phyloP scores from a whole-genome alignment of 2,797 vertebrate genomes.

The Dryobates pubescens region DNA sequence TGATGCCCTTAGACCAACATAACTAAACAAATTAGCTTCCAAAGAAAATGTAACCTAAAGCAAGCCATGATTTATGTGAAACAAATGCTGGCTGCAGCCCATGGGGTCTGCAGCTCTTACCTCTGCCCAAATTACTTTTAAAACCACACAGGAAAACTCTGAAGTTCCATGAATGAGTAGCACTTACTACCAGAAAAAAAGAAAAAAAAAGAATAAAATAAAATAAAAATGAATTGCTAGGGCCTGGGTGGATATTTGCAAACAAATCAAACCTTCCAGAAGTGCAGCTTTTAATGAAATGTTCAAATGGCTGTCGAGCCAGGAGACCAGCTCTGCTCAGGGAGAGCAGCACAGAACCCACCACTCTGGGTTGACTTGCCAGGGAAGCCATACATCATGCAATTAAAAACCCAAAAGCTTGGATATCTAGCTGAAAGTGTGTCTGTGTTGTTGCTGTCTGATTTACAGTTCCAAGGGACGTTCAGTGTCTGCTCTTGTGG shows the following conservation, averaged over 20 bases:
- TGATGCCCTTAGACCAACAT: conserved; percentile 50
- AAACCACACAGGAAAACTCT: conserved; percentile 58
- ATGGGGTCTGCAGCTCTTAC: conserved; percentile 34
- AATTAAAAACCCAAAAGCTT: background rate
- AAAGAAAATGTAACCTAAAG: conserved; percentile 49
- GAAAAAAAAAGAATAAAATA: too few relatives aligned
- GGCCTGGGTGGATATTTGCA: background rate
- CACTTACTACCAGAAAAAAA: conserved; percentile 21
- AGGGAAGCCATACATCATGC: too few relatives aligned
- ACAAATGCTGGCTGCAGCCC: conserved; percentile 53
- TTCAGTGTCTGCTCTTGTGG: too few relatives aligned
- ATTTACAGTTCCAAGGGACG: too few relatives aligned
- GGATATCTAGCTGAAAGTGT: background rate
- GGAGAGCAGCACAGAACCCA: background rate
- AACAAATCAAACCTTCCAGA: background rate
- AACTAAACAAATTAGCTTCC: conserved; percentile 63
- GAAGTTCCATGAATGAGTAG: conserved; percentile 28
- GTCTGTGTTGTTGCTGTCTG: background rate
- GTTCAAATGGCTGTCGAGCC: background rate
- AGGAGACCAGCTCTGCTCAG: background rate
- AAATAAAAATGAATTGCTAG: background rate
- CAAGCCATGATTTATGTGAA: conserved; percentile 69
- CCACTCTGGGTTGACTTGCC: background rate
- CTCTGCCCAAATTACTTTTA: conserved; percentile 47
- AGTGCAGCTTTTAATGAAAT: background rate